phyloP scores from a whole-genome alignment of 2,113 vertebrate species.

The Dinomys branickii region DNA sequence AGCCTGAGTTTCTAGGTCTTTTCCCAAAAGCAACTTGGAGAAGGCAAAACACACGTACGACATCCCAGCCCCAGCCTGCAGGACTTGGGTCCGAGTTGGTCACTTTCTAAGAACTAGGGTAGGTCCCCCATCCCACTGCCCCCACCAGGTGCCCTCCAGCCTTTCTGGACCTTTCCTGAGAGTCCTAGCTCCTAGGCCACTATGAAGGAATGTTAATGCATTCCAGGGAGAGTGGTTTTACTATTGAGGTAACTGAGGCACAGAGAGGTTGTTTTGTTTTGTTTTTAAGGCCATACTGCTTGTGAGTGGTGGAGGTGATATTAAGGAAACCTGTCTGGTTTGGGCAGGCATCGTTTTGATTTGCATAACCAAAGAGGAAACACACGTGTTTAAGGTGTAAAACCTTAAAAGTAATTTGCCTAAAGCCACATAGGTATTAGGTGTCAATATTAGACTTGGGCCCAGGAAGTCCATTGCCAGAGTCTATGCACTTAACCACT shows the following conservation, averaged over 20 bases:
- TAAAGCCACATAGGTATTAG: background rate
- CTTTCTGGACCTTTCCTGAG: background rate
- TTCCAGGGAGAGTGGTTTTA: background rate
- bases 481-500: background rate
- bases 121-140: background rate
- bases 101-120: background rate
- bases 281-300: background rate
- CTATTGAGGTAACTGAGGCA: conserved; percentile 46
- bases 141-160: background rate
- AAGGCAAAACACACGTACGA: background rate
- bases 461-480: background rate
- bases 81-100: background rate
- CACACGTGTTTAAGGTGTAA: background rate
- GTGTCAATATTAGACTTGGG: background rate
- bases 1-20: background rate
- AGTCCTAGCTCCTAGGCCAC: background rate
- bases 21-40: background rate
- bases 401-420: conserved; percentile 4
- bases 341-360: conserved; percentile 16
- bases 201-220: background rate
- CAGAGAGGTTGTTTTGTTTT: background rate
- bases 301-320: background rate
- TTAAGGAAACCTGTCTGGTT: background rate
- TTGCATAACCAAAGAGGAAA: conserved; percentile 23
- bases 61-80: too few relatives aligned